These are phyloP conservation scores for Xanthostigma xanthostigma DNA, from an alignment of 2,888 invertebrate genomes.

Conservation along the genomic window DNA sequence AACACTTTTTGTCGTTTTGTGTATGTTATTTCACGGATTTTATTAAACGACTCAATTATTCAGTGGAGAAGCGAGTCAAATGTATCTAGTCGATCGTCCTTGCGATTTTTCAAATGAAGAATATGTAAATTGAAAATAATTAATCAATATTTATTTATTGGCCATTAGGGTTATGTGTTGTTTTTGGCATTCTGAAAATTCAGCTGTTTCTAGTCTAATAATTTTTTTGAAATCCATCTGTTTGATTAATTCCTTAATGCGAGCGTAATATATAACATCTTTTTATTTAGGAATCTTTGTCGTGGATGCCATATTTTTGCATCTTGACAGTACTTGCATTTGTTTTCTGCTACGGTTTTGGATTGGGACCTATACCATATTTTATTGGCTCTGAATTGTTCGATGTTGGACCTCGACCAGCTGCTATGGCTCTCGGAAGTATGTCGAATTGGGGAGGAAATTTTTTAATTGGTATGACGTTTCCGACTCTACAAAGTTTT, in stretches of 20 bases:
- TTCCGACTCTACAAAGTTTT: slow-evolving; percentile 43
- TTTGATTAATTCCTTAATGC: neutral
- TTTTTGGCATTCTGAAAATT: too few relatives aligned
- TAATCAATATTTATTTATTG: too few relatives aligned
- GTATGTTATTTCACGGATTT: too few relatives aligned
- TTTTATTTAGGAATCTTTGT: slow-evolving; percentile 35
- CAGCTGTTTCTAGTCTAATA: neutral
- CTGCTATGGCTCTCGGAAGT: slow-evolving; percentile 76
- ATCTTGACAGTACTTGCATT: slow-evolving; percentile 56
- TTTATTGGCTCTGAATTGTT: slow-evolving; percentile 78
- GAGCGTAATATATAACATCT: neutral
- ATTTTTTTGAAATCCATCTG: too few relatives aligned
- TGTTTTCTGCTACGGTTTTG: slow-evolving; percentile 68
- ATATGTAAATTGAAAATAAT: too few relatives aligned
- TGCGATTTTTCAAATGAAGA: too few relatives aligned
- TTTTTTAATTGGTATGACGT: slow-evolving; percentile 69
- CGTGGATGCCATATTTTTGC: slow-evolving; percentile 59
- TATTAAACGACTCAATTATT: too few relatives aligned
- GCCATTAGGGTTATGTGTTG: too few relatives aligned
- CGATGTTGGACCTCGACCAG: slow-evolving; percentile 68
- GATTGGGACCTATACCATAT: slow-evolving; percentile 75
- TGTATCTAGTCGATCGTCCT: too few relatives aligned
- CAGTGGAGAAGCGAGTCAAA: too few relatives aligned
- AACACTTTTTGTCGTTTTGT: too few relatives aligned
- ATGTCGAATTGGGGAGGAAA: slow-evolving; percentile 80